phyloP scores from a whole-genome alignment of 1,140 invertebrate species.

The Listronotus bonariensis region DNA sequence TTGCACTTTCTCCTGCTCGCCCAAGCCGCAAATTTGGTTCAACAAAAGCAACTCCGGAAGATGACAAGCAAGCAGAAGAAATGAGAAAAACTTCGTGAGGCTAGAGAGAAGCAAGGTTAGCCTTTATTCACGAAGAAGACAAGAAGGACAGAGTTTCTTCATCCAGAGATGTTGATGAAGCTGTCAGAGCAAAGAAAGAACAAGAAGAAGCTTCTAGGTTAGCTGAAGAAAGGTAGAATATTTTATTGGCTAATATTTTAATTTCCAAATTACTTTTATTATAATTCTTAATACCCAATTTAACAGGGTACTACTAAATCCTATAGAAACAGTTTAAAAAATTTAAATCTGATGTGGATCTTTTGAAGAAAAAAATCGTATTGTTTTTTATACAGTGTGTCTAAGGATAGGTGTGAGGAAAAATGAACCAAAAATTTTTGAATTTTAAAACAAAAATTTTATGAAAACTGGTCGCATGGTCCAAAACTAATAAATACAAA shows the following conservation, averaged over 20 bases:
- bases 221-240: slow-evolving; percentile 63
- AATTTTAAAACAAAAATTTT: too few relatives aligned
- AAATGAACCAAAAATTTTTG: too few relatives aligned
- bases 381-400: too few relatives aligned
- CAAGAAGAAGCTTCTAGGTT: slow-evolving; percentile 62
- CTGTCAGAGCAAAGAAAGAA: slow-evolving; percentile 62
- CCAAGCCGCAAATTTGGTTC: slow-evolving; percentile 67
- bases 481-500: too few relatives aligned
- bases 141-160: slow-evolving; percentile 50
- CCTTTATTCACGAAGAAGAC: slow-evolving; percentile 57
- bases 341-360: too few relatives aligned
- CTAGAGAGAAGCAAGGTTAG: slow-evolving; percentile 61
- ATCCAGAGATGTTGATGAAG: slow-evolving; percentile 58
- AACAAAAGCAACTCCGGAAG: slow-evolving; percentile 51
- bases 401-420: too few relatives aligned
- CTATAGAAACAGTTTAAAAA: too few relatives aligned
- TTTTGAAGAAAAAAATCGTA: too few relatives aligned
- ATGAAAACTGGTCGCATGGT: too few relatives aligned
- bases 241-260: slow-evolving; percentile 16
- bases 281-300: too few relatives aligned
- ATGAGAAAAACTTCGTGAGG: slow-evolving; percentile 59
- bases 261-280: too few relatives aligned
- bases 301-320: too few relatives aligned
- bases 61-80: slow-evolving; percentile 60
- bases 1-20: slow-evolving; percentile 65